These are phyloP conservation scores for Zosterops japonicus DNA, from an alignment of 2,113 vertebrate species.

Conservation along the genomic window DNA sequence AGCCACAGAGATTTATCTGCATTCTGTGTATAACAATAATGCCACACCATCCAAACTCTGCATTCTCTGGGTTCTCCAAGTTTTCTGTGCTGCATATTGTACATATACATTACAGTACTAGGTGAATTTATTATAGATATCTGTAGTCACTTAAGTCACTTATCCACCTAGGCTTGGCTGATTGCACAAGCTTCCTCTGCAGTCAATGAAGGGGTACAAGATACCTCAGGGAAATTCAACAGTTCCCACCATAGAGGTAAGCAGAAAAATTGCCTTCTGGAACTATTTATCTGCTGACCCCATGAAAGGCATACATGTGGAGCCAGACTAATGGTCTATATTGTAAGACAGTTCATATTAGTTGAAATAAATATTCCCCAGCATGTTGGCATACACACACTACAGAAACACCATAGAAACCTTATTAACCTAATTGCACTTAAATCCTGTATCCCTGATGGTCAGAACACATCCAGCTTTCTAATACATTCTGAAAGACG, in stretches of 20 bases:
- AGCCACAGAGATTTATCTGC: neutral
- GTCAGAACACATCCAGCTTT: constrained; percentile 45
- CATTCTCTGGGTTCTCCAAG: neutral
- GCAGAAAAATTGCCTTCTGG: neutral
- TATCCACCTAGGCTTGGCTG: neutral
- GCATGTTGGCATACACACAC: neutral
- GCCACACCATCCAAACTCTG: neutral
- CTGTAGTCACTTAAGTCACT: neutral
- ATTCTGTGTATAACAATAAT: neutral
- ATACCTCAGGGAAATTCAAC: neutral
- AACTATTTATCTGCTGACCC: neutral
- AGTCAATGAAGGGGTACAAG: neutral
- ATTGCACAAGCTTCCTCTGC: neutral
- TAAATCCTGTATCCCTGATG: neutral
- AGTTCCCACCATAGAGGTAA: neutral
- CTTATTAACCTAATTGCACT: neutral
- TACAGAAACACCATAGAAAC: neutral
- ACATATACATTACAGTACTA: neutral
- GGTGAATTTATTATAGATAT: neutral
- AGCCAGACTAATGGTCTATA: neutral
- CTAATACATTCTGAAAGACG: neutral
- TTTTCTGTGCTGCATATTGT: neutral
- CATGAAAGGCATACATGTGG: neutral
- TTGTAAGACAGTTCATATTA: neutral
- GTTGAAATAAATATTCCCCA: neutral